Evolutionary conservation across 2,888 invertebrate genomes (phyloP).

Genomic region (Lampropteryx suffumata): DNA sequence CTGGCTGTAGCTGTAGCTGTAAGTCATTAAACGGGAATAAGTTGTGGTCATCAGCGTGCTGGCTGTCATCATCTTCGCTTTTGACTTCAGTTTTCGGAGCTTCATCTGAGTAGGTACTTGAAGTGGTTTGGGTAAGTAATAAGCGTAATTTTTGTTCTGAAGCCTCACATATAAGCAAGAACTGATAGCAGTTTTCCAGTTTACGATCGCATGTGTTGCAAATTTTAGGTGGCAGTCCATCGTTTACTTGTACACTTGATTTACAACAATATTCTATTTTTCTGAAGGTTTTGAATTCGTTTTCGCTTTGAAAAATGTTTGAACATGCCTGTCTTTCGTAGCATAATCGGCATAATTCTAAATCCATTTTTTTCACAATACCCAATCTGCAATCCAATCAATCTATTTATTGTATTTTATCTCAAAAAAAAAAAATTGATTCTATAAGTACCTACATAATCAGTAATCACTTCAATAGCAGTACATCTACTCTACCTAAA

Average conservation of each 20-base stretch:
- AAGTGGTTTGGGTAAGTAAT: constrained; percentile 3
- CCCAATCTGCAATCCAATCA: too few relatives aligned
- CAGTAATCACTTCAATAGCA: too few relatives aligned
- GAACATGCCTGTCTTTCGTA: constrained; percentile 47
- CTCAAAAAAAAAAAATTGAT: too few relatives aligned
- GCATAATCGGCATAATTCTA: constrained; percentile 57
- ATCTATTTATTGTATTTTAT: too few relatives aligned
- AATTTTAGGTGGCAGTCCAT: constrained; percentile 55
- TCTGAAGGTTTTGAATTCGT: constrained; percentile 33
- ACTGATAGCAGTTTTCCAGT: constrained; percentile 51
- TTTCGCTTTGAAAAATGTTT: constrained; percentile 45
- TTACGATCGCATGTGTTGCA: constrained; percentile 54
- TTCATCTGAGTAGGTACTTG: background rate
- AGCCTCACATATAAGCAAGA: constrained; percentile 59
- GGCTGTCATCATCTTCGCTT: constrained; percentile 40
- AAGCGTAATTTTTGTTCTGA: constrained; percentile 54
- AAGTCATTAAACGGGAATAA: constrained; percentile 3
- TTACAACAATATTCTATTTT: constrained; percentile 62
- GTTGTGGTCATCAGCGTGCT: constrained; percentile 8
- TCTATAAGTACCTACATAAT: too few relatives aligned
- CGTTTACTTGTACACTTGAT: constrained; percentile 48
- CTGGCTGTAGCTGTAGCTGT: background rate
- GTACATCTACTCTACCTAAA: too few relatives aligned
- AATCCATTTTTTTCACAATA: constrained; percentile 41
- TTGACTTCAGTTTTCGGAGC: constrained; percentile 48